These are phyloP conservation scores for Liasis olivaceus DNA, from an alignment of 2,797 vertebrate genomes.

Conservation along the genomic window DNA sequence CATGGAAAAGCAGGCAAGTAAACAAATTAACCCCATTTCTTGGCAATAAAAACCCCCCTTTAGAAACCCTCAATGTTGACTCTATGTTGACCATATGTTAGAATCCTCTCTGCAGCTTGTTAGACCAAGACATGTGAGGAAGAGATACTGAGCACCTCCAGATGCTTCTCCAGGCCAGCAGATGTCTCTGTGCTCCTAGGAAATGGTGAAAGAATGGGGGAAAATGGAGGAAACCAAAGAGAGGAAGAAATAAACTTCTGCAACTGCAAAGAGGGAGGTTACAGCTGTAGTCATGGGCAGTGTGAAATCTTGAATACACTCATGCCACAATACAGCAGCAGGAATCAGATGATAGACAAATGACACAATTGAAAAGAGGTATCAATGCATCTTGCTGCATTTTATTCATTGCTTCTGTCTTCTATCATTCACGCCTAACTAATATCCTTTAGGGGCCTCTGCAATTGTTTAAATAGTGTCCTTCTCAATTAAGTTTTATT, in stretches of 20 bases:
- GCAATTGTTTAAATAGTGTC: not conserved
- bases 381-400: not conserved
- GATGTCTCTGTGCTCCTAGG: constrained; percentile 10
- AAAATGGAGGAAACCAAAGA: constrained; percentile 1
- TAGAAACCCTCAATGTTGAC: not conserved
- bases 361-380: not conserved
- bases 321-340: not conserved
- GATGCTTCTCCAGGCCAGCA: not conserved
- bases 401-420: not conserved
- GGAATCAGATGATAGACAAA: constrained; percentile 9
- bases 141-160: not conserved
- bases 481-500: not conserved
- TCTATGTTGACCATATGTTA: not conserved
- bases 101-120: not conserved
- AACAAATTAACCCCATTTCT: constrained; percentile 27
- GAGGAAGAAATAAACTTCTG: not conserved
- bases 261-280: not conserved
- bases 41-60: not conserved
- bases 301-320: constrained; percentile 8
- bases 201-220: not conserved
- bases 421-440: not conserved
- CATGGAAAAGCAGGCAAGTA: constrained; percentile 10
- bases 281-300: not conserved
- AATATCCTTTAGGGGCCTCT: not conserved
- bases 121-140: not conserved